Evolutionary conservation across 2,888 invertebrate genomes (phyloP), one percentile per base, ranked within the genome.

Genomic region (Spilarctia lutea): DNA sequence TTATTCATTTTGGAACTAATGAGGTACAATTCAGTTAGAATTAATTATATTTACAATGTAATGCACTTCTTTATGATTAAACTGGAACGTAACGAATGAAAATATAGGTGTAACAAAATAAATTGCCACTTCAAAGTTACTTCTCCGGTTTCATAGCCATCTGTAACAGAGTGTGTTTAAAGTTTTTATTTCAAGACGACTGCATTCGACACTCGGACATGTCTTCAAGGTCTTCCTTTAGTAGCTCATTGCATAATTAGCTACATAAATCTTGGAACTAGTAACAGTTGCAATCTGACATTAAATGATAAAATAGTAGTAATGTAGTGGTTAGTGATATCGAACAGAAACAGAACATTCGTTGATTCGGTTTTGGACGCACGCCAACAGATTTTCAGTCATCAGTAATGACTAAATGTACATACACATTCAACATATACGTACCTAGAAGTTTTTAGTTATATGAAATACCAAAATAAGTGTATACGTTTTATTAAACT

Each of bases 311-410:
- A 77, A 68, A 35, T 68, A 63, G 56, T 39, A 77, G 77, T 69
- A 75, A 70, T 67, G 52, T 33, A 75, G 52, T 65, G 42, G 60
- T 75, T 65, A 74, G 74, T 60, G 70, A 65, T 74, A 68, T 71
- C 65, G 68, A 71, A 73, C 71, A 74, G 27, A 71, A 71, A 60
- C 68, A 16, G 35, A 76, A 48, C 69, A 72, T 76, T 69, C 18
- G 79, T 79, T 76, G 70, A 79, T 79, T 76, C 39, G 27, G 42
- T 75, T 35, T 39, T 83, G 83, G 83, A 83, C 7, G n/a, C n/a
- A 16, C 65, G 83, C 85, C 83, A 83, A 82, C 75, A 65, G 70
- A 56, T 71, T 78, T 78, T 78, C 74, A 74, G 74, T 84, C 72
- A 78, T 78, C 45, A n/a, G 76, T 79, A 75, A 82, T 77, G 73